Base-by-base conservation (phyloP, 2,888 invertebrate genomes). In the Encarsia formosa region DNA sequence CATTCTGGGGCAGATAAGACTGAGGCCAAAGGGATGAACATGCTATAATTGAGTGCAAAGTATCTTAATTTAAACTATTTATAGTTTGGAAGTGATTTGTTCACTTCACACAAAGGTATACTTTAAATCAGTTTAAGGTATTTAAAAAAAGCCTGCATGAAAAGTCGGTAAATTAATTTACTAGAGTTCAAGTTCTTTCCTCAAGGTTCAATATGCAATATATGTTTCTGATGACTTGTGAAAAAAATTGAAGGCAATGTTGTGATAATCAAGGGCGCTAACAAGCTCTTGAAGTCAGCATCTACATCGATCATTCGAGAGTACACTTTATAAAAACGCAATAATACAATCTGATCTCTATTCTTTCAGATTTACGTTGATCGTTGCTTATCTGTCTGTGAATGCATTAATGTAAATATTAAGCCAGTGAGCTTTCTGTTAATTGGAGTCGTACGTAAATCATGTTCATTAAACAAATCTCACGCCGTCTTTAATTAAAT, bases 371-470 rank as follows among this genome's bases (percentile, higher is more conserved):
- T 50, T 52, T 40, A 48, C 40, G 51, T 45, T 48, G 40, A 59
- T 58, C 44, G 47, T 54, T 54, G 50, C 41, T 49, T 52, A 54
- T 54, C 52, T 52, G 43, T 54, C 47, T 54, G 48, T 56, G 49
- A 54, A 57, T 48, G 52, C 51, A 43, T 50, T n/a, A n/a, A n/a
- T 58, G 56, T 58, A 58, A 56, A 58, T 58, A 58, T 49, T 15
- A 41, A 52, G 41, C 45, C 26, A 31, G 31, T 32, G 55, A 55
- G 55, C 51, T 50, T 55, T 55, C 51, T 40, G 37, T 54, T 52
- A 39, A 49, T 55, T 37, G 39, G 24, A 55, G 23, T 41, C 54
- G 44, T 48, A 32, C 23, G 31, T 48, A 48, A 40, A 38, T 48
- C 46, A 20, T 29, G 41, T 41, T 43, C 9, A 49, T 49, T 46